Conservation (phyloP, 2,113 vertebrate species). For the Myotis davidii region DNA sequence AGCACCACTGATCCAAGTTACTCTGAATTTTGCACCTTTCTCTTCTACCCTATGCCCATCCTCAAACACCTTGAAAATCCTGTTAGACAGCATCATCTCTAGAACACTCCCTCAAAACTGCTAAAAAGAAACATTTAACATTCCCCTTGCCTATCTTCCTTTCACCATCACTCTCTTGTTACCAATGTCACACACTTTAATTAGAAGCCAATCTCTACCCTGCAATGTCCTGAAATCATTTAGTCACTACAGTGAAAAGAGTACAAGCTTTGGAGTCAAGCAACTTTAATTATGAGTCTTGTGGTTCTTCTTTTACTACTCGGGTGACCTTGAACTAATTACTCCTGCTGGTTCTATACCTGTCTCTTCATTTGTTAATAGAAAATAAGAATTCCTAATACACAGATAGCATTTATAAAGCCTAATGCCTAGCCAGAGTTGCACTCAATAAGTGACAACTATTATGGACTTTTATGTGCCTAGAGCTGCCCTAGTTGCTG, state of each 20-base stretch:
- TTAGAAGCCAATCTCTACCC: background rate
- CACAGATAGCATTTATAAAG: background rate
- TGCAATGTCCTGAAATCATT: background rate
- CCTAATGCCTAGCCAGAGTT: background rate
- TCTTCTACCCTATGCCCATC: background rate
- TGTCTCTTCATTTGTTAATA: conserved; percentile 5
- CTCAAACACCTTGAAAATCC: background rate
- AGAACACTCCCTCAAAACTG: conserved; percentile 25
- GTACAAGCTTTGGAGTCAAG: background rate
- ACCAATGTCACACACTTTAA: background rate
- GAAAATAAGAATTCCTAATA: background rate
- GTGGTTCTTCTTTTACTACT: background rate
- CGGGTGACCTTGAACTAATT: background rate
- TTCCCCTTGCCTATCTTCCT: background rate
- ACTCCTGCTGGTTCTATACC: background rate
- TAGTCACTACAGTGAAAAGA: background rate
- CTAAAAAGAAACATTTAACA: background rate
- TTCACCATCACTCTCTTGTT: background rate
- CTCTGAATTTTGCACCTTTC: background rate
- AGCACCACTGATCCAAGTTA: background rate
- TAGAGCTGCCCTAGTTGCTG: background rate
- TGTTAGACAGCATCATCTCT: background rate
- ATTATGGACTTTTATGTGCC: background rate
- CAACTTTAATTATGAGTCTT: background rate
- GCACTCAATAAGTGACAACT: background rate